These are phyloP conservation scores for Oligia fasciuncula DNA, from an alignment of 2,888 invertebrate species.

Conservation along the genomic window DNA sequence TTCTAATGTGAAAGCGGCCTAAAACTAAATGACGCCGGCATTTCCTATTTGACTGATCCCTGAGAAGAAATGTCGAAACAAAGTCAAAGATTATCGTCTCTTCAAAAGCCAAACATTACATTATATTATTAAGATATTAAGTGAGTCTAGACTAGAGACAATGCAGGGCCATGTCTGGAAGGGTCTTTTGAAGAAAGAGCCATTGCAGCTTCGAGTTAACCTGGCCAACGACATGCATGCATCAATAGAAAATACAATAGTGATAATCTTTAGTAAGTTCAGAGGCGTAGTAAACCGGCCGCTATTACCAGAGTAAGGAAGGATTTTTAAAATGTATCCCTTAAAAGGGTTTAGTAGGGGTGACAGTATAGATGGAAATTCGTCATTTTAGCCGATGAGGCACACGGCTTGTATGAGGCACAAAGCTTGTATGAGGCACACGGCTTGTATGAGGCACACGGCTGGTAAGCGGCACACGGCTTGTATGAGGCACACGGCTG, in stretches of 20 bases:
- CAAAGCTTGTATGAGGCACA: too few species aligned
- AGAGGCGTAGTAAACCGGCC: too few species aligned
- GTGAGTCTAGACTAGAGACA: not conserved
- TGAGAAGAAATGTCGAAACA: not conserved
- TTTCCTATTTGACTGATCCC: not conserved
- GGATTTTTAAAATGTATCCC: not conserved
- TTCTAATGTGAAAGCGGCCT: too few species aligned
- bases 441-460: too few species aligned
- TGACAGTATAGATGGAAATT: not conserved
- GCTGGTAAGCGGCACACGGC: too few species aligned
- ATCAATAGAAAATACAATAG: not conserved
- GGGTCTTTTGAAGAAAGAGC: not conserved
- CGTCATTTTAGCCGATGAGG: not conserved
- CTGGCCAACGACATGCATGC: not conserved
- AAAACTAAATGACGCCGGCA: not conserved
- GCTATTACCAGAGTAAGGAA: not conserved
- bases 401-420: too few species aligned
- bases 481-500: too few species aligned
- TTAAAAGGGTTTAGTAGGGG: not conserved
- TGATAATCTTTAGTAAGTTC: not conserved
- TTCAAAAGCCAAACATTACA: not conserved
- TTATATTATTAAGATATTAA: not conserved
- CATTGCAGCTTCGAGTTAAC: not conserved
- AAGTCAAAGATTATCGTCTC: not conserved
- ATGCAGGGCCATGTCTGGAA: not conserved